phyloP scores from a whole-genome alignment of 35 echinoderm and acorn worm species.

The Amphiura filiformis region DNA sequence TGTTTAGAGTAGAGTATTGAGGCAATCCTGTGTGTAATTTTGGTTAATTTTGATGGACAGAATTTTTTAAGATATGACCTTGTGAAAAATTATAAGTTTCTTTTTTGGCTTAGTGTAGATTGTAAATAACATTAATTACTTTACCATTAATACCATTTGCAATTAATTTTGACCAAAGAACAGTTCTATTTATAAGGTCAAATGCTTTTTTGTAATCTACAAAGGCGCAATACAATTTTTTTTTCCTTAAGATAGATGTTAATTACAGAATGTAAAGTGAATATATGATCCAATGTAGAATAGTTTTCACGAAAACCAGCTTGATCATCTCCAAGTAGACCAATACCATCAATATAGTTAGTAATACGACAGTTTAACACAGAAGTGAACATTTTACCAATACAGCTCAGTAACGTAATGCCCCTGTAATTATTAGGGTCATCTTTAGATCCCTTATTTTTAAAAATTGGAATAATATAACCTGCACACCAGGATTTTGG shows the following conservation, averaged over 20 bases:
- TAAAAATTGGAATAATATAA: slow-evolving; percentile 33
- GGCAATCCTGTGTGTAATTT: no score
- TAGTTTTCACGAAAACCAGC: slow-evolving; percentile 20
- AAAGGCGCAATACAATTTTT: slow-evolving; percentile 1
- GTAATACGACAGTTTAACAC: slow-evolving; percentile 13
- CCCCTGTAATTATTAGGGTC: slow-evolving; percentile 44
- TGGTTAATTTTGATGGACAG: no score
- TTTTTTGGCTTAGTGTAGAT: slow-evolving; percentile 23
- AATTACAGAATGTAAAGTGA: slow-evolving; percentile 23
- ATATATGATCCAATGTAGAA: slow-evolving; percentile 23
- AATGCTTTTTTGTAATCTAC: slow-evolving; percentile 35
- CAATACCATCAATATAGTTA: background rate
- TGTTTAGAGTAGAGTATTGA: no score
- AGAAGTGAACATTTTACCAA: slow-evolving; percentile 45
- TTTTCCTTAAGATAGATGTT: background rate
- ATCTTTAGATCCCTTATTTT: slow-evolving; percentile 28
- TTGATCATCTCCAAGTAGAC: slow-evolving; percentile 26
- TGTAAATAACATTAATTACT: slow-evolving; percentile 24
- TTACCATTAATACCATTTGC: slow-evolving; percentile 34
- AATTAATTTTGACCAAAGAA: slow-evolving; percentile 33
- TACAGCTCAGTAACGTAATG: slow-evolving; percentile 30
- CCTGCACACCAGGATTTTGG: slow-evolving; percentile 16
- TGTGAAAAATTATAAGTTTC: no score
- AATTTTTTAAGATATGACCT: no score
- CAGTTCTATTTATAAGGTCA: slow-evolving; percentile 23